These are phyloP conservation scores for Cancer borealis DNA, from an alignment of 2,888 invertebrate species.

Conservation along the genomic window DNA sequence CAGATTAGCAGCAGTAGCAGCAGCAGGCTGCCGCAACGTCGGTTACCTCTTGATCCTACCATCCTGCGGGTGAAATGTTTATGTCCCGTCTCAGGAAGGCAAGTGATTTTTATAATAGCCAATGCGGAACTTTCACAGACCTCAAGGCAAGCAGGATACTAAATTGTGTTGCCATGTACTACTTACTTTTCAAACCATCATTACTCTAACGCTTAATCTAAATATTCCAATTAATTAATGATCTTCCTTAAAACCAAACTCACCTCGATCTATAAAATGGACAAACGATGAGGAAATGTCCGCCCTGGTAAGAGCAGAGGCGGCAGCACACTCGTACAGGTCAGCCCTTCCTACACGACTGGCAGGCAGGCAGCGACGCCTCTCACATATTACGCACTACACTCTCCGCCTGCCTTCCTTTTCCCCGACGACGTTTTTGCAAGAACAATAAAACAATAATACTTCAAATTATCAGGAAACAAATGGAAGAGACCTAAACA, in stretches of 20 bases:
- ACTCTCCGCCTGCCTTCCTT: background rate
- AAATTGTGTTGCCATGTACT: background rate
- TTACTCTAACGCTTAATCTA: background rate
- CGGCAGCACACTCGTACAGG: background rate
- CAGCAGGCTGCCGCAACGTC: background rate
- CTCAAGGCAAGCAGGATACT: background rate
- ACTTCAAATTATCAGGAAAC: background rate
- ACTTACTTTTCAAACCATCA: background rate
- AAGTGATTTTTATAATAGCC: background rate
- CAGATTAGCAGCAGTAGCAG: background rate
- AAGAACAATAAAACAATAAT: background rate
- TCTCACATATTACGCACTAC: background rate
- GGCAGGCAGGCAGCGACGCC: background rate
- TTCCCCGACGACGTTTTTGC: background rate
- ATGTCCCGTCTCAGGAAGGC: background rate
- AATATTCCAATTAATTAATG: background rate
- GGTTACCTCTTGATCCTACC: background rate
- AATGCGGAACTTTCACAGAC: background rate
- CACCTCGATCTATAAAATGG: background rate
- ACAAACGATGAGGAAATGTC: background rate
- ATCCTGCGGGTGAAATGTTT: background rate
- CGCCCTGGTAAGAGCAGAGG: background rate
- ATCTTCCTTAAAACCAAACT: background rate
- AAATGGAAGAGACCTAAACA: background rate
- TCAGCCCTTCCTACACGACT: conserved; percentile 1